A percentile compares a stretch with the other conserved stretches of the same genome.
Evolutionary conservation across 2,888 invertebrate genomes (phyloP).

Genomic region (Patella pellucida): DNA sequence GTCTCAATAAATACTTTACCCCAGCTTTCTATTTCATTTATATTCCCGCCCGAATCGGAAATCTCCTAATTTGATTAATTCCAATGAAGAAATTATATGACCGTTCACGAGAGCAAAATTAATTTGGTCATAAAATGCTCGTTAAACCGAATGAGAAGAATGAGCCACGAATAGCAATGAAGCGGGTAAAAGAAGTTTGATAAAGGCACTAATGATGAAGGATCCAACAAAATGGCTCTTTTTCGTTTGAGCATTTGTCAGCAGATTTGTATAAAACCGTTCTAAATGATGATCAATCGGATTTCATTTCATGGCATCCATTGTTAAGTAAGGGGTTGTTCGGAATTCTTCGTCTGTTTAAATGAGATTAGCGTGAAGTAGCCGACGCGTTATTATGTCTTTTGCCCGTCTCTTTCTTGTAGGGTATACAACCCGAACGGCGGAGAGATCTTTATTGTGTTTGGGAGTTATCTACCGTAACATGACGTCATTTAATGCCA

Average conservation of each 20-base stretch:
- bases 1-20: constrained; percentile 2
- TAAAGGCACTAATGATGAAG: constrained; percentile 9
- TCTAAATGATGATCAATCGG: constrained; percentile 5
- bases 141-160: constrained; percentile 8
- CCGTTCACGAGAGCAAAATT: constrained; percentile 5
- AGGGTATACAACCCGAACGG: no score
- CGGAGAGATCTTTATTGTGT: no score
- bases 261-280: constrained; percentile 9
- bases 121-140: constrained; percentile 11
- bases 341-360: not conserved
- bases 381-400: not conserved
- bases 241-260: constrained; percentile 12
- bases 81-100: constrained; percentile 10
- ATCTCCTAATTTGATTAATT: constrained; percentile 8
- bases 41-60: constrained; percentile 10
- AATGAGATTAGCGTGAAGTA: not conserved
- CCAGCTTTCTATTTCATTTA: not conserved
- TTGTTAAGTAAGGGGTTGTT: not conserved
- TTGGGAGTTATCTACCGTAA: no score
- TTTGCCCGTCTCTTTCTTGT: no score
- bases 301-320: constrained; percentile 5
- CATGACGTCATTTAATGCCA: no score
- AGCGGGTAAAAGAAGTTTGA: constrained; percentile 6
- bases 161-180: constrained; percentile 1
- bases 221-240: not conserved